A percentile compares a stretch with the other conserved stretches of the same genome.
phyloP scores from a whole-genome alignment of 1,140 invertebrate species.

The Orchestia grillus region DNA sequence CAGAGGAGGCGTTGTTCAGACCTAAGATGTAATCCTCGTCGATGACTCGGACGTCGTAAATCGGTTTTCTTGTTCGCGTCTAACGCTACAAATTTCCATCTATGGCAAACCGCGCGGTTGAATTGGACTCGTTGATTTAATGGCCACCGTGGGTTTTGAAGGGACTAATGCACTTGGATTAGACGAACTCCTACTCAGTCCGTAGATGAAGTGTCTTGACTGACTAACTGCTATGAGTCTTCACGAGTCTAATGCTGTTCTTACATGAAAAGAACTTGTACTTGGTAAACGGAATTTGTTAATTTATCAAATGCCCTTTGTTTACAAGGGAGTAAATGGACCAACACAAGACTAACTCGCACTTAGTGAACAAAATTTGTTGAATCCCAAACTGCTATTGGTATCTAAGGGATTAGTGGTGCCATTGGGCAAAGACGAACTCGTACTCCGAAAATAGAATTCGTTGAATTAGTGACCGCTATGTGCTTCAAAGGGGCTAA shows the following conservation, averaged over 20 bases:
- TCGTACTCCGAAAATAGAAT: neutral
- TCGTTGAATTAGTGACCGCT: neutral
- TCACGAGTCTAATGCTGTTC: too few species aligned
- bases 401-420: neutral
- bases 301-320: neutral
- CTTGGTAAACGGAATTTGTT: neutral
- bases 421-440: neutral
- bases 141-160: neutral
- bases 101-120: neutral
- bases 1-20: slow-evolving; percentile 21
- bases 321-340: neutral
- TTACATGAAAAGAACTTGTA: too few species aligned
- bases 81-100: slow-evolving; percentile 8
- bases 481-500: neutral
- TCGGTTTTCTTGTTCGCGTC: slow-evolving; percentile 24
- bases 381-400: neutral
- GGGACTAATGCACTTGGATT: neutral
- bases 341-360: too few species aligned
- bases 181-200: neutral
- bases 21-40: slow-evolving; percentile 40
- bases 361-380: neutral
- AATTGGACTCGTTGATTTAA: neutral
- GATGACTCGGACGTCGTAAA: slow-evolving; percentile 32
- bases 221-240: too few species aligned
- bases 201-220: too few species aligned